Evolutionary conservation across 2,888 invertebrate species (phyloP).

Genomic region (Lycocerus yunnanus): DNA sequence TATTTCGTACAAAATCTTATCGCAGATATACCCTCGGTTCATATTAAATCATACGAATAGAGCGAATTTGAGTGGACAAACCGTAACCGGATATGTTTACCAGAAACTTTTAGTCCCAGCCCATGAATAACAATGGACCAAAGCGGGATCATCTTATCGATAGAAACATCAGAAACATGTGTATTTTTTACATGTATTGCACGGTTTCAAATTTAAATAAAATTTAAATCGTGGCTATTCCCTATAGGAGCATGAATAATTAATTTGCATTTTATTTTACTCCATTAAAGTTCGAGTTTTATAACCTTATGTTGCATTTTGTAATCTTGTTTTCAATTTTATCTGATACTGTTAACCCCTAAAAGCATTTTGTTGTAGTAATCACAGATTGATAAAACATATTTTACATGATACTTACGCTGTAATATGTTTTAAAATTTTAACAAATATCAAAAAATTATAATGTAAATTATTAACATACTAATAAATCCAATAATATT

Average conservation of each 20-base stretch:
- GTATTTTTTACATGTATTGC: constrained; percentile 29
- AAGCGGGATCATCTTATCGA: constrained; percentile 38
- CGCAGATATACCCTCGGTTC: constrained; percentile 25
- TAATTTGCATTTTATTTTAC: constrained; percentile 21
- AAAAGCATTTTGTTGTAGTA: background rate
- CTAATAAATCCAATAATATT: too few relatives aligned
- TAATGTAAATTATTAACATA: background rate
- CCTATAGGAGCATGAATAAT: constrained; percentile 20
- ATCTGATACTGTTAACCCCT: background rate
- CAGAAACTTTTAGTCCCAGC: constrained; percentile 42
- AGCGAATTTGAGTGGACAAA: constrained; percentile 32
- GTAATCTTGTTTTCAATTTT: background rate
- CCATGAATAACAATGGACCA: constrained; percentile 45
- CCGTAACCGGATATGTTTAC: constrained; percentile 45
- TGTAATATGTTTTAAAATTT: background rate
- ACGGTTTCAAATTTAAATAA: constrained; percentile 37
- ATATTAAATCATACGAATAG: constrained; percentile 36
- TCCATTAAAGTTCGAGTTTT: constrained; percentile 1
- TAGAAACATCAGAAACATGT: constrained; percentile 33
- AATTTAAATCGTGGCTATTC: constrained; percentile 35
- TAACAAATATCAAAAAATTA: background rate
- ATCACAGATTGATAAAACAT: background rate
- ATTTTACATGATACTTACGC: background rate
- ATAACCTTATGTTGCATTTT: constrained; percentile 5
- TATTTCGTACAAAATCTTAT: constrained; percentile 20